Base-by-base conservation (phyloP, 2,888 invertebrate species). In the Drosophila subquinaria region DNA sequence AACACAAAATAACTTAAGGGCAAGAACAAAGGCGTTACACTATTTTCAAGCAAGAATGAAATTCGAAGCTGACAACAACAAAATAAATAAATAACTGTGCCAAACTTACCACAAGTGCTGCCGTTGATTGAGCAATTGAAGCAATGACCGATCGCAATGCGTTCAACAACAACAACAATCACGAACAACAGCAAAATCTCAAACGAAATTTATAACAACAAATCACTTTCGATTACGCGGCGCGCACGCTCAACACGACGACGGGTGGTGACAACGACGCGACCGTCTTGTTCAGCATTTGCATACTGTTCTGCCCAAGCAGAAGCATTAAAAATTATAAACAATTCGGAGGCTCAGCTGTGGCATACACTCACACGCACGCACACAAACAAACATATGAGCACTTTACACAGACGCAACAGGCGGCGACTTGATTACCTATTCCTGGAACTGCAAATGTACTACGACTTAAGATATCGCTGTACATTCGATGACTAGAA, bases 51-150 rank as follows among this genome's bases (percentile, higher is more conserved):
- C 42, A 55, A 43, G 30, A 52, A 50, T 59, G 76, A 56, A 80
- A 78, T 76, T 57, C 43, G 65, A 80, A 45, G 52, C 61, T 56
- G 43, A 17, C 30, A 17, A 33, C 11, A 35, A n/a, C 5, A 23
- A 30, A 30, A 33, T 27, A 23, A 30, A 30, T 20, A n/a, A 48
- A 73, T 73, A 83, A 76, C 69, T 86, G 77, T 76, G 88, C 88
- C 71, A 83, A 72, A 69, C 89, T 89, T 84, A 84, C 84, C 88
- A 88, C 89, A 86, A 82, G 81, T 82, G 70, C 68, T 70, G 70
- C 73, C 75, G 87, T 77, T 80, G 72, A 83, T 87, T 87, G 62
- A 77, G 87, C 65, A 89, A 87, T 81, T 81, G 68, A 88, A 74
- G 59, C 83, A 82, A 82, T 73, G 80, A 82, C 79, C 74, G 69